These are phyloP conservation scores for Busseola fusca DNA, from an alignment of 2,888 invertebrate species.

Conservation along the genomic window DNA sequence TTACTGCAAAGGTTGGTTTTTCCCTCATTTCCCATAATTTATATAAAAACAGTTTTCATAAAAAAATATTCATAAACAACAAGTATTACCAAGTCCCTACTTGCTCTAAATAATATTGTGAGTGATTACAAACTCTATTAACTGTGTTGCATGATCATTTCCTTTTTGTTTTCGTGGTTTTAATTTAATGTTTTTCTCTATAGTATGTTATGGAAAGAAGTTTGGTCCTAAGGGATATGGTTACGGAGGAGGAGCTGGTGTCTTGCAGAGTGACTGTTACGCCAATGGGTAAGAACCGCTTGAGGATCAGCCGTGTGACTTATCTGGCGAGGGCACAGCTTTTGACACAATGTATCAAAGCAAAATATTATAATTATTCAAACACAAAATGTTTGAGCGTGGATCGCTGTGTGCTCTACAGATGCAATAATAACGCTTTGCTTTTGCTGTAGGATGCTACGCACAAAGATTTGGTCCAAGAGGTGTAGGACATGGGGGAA, in stretches of 20 bases:
- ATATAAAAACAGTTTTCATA: conserved; percentile 28
- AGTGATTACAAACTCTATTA: conserved; percentile 56
- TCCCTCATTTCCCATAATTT: conserved; percentile 55
- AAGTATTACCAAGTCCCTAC: conserved; percentile 38
- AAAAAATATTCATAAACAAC: conserved; percentile 41
- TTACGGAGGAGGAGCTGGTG: conserved; percentile 98
- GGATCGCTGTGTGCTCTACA: conserved; percentile 78
- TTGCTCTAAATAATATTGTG: conserved; percentile 49
- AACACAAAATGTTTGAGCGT: conserved; percentile 50
- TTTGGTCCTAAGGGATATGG: conserved; percentile 99
- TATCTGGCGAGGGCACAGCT: conserved; percentile 84
- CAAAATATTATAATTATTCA: conserved; percentile 14
- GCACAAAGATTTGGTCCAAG: conserved; percentile 98
- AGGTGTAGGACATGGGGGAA: conserved; percentile 97
- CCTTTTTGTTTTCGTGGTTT: conserved; percentile 56
- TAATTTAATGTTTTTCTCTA: conserved; percentile 78
- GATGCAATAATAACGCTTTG: conserved; percentile 82
- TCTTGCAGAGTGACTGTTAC: conserved; percentile 96
- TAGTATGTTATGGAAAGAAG: conserved; percentile 98
- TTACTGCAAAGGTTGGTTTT: conserved; percentile 97
- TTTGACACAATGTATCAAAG: conserved; percentile 55
- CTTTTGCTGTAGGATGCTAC: conserved; percentile 95
- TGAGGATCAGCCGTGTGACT: conserved; percentile 76
- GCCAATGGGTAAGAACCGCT: conserved; percentile 92
- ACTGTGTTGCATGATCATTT: conserved; percentile 54